Evolutionary conservation across 2,113 vertebrate genomes (phyloP).

Genomic region (Myotis lucifugus): DNA sequence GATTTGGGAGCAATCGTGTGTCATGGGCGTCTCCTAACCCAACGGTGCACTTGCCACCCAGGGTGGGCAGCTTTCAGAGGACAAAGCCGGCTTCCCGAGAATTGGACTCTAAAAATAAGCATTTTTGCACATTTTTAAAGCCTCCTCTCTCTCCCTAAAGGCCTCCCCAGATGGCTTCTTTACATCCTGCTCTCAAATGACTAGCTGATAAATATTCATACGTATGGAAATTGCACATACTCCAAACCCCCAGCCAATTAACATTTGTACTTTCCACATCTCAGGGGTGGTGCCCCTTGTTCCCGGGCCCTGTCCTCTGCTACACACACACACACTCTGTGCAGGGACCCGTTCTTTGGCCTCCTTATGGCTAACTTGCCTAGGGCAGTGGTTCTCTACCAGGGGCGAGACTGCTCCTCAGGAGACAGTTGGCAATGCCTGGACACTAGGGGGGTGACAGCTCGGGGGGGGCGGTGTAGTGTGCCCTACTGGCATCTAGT

Average conservation of each 20-base stretch:
- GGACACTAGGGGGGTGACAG: neutral
- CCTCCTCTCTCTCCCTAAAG: conserved; percentile 63
- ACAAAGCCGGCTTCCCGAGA: conserved; percentile 38
- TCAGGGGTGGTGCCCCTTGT: neutral
- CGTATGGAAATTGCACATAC: conserved; percentile 51
- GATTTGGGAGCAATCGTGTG: fast-evolving
- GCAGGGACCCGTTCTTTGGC: neutral
- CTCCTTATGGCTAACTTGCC: neutral
- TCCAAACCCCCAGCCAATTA: neutral
- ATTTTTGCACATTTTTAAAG: conserved; percentile 71
- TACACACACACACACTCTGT: neutral
- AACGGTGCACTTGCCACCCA: neutral
- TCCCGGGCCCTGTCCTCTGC: neutral
- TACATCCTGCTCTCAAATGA: conserved; percentile 77
- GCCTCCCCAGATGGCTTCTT: conserved; percentile 79
- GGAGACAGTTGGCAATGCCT: neutral
- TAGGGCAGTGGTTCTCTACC: neutral
- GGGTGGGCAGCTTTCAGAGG: conserved; percentile 58
- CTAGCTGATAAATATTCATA: conserved; percentile 80
- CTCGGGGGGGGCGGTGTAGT: fast-evolving
- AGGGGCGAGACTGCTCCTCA: too few species aligned
- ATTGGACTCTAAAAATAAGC: conserved; percentile 76
- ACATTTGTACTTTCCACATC: neutral
- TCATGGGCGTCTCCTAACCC: neutral
- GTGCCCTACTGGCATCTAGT: neutral